Evolutionary conservation across 2,888 invertebrate species (phyloP).

Genomic region (Encarsia formosa): DNA sequence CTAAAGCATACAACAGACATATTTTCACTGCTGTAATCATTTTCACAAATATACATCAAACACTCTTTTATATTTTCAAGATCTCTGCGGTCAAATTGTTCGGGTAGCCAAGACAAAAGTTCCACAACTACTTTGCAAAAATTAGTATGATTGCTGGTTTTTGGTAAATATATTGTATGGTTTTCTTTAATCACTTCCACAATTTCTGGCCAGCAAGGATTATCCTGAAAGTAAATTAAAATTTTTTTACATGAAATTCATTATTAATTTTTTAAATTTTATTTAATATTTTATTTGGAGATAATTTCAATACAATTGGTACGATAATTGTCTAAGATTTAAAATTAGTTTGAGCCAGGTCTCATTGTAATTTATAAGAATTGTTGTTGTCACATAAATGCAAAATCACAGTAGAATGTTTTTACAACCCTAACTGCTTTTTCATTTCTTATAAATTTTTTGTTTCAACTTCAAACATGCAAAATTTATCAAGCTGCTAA

Average conservation of each 20-base stretch:
- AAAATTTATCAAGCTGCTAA: neutral
- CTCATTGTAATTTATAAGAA: too few species aligned
- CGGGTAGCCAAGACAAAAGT: slow-evolving; percentile 34
- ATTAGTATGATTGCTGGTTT: slow-evolving; percentile 28
- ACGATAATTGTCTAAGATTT: too few species aligned
- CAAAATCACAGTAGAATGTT: too few species aligned
- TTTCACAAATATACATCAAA: too few species aligned
- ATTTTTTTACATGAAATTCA: too few species aligned
- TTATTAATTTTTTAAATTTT: neutral
- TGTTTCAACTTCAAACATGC: too few species aligned
- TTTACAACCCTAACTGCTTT: too few species aligned
- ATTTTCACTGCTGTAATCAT: slow-evolving; percentile 44
- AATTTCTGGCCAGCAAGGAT: slow-evolving; percentile 23
- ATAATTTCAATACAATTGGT: too few species aligned
- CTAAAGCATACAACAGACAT: slow-evolving; percentile 57
- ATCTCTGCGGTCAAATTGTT: slow-evolving; percentile 28
- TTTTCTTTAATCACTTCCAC: slow-evolving; percentile 16
- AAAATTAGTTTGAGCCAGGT: too few species aligned
- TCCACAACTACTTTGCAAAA: slow-evolving; percentile 39
- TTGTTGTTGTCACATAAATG: too few species aligned
- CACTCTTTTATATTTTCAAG: slow-evolving; percentile 30
- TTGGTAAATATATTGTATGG: slow-evolving; percentile 31
- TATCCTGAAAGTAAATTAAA: slow-evolving; percentile 8
- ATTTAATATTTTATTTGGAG: too few species aligned
- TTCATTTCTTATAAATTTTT: too few species aligned